phyloP scores from a whole-genome alignment of 2,113 vertebrate genomes.

The Petroica traversi region DNA sequence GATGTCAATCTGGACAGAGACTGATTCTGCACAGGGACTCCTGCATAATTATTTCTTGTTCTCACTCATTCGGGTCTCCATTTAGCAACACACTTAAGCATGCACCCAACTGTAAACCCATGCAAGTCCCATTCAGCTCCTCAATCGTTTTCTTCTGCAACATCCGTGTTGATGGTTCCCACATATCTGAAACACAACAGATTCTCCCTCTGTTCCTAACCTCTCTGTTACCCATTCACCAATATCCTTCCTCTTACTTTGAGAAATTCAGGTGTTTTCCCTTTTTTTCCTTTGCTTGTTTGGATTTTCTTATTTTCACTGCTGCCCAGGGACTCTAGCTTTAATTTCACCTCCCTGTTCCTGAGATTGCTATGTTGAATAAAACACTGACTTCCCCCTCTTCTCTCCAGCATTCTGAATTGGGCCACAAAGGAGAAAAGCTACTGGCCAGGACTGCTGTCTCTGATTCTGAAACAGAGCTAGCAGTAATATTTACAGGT shows the following conservation, averaged over 20 bases:
- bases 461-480: constrained; percentile 44
- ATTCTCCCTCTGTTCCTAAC: constrained; percentile 17
- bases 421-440: constrained; percentile 9
- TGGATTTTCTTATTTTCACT: constrained; percentile 1
- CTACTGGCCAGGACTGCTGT: constrained; percentile 2
- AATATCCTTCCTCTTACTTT: not conserved
- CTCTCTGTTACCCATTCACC: not conserved
- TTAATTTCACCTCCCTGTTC: constrained; percentile 28
- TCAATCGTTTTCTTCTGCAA: constrained; percentile 22
- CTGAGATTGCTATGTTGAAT: not conserved
- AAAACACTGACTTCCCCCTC: not conserved
- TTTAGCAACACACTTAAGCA: constrained; percentile 8
- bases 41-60: not conserved
- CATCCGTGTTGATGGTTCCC: constrained; percentile 52
- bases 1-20: constrained; percentile 28
- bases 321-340: not conserved
- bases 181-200: constrained; percentile 54
- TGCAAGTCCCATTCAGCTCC: constrained; percentile 15
- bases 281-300: not conserved
- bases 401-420: constrained; percentile 1
- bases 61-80: constrained; percentile 18
- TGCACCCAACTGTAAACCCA: constrained; percentile 8
- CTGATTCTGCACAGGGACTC: not conserved
- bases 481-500: constrained; percentile 47
- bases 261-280: not conserved